Evolutionary conservation across 2,888 invertebrate genomes (phyloP).

Genomic region (Taenaris catops): DNA sequence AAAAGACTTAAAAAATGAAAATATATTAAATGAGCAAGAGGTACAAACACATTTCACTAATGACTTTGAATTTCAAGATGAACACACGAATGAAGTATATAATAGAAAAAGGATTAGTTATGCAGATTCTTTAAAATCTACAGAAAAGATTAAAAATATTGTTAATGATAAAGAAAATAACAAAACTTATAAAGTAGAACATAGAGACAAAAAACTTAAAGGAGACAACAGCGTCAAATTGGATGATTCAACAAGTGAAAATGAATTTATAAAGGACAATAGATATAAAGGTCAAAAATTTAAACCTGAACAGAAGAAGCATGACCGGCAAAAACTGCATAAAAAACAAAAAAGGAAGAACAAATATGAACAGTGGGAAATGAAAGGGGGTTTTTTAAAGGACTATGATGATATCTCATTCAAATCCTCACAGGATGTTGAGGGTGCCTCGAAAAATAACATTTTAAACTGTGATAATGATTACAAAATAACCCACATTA

Average conservation of each 20-base stretch:
- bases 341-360: conserved; percentile 65
- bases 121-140: conserved; percentile 54
- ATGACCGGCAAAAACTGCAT: conserved; percentile 51
- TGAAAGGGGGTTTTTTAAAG: conserved; percentile 61
- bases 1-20: conserved; percentile 30
- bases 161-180: conserved; percentile 8
- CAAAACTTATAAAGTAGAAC: conserved; percentile 25
- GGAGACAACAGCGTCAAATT: not conserved
- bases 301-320: conserved; percentile 54
- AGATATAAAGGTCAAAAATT: conserved; percentile 49
- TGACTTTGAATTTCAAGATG: too few species aligned
- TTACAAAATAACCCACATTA: conserved; percentile 31
- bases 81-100: conserved; percentile 30
- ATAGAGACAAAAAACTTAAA: conserved; percentile 20
- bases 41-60: conserved; percentile 16
- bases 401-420: conserved; percentile 56
- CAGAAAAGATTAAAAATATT: conserved; percentile 33
- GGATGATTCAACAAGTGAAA: conserved; percentile 39
- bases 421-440: conserved; percentile 41
- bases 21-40: conserved; percentile 7
- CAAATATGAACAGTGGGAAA: conserved; percentile 68
- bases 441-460: conserved; percentile 32
- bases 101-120: conserved; percentile 38
- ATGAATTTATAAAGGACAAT: conserved; percentile 59
- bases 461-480: conserved; percentile 32